Evolutionary conservation across 2,113 vertebrate species (phyloP).

Genomic region (Nyctereutes procyonoides): DNA sequence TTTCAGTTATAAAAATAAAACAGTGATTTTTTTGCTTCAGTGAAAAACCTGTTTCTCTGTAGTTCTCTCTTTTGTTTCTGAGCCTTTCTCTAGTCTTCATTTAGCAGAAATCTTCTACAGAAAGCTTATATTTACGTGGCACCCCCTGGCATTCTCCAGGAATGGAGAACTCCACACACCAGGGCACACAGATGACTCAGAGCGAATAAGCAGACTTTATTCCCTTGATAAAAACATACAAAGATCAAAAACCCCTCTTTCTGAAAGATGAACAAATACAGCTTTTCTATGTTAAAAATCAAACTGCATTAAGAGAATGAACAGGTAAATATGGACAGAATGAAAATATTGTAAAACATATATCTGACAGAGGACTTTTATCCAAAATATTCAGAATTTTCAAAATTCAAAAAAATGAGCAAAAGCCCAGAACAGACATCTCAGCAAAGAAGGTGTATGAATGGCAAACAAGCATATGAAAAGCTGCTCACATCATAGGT

Average conservation of each 20-base stretch:
- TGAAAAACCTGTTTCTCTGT: not conserved
- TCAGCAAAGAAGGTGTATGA: not conserved
- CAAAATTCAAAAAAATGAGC: not conserved
- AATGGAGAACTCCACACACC: not conserved
- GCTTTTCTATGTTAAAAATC: constrained; percentile 15
- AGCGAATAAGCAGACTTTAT: not conserved
- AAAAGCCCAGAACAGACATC: not conserved
- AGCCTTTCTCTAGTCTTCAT: not conserved
- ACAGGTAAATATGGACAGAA: not conserved
- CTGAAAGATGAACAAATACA: not conserved
- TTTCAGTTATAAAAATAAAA: not conserved
- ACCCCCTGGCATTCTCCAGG: not conserved
- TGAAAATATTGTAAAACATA: not conserved
- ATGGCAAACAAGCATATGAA: not conserved
- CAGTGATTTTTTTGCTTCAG: not conserved
- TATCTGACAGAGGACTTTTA: not conserved
- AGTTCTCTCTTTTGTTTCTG: not conserved
- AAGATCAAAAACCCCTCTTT: not conserved
- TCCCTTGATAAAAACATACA: not conserved
- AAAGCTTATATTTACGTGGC: not conserved
- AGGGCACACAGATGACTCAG: not conserved
- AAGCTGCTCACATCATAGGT: not conserved
- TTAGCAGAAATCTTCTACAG: not conserved
- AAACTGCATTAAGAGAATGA: not conserved
- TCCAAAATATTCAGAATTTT: not conserved